Conservation (phyloP, 2,113 vertebrate species). For the Brachypodius melanocephalos region DNA sequence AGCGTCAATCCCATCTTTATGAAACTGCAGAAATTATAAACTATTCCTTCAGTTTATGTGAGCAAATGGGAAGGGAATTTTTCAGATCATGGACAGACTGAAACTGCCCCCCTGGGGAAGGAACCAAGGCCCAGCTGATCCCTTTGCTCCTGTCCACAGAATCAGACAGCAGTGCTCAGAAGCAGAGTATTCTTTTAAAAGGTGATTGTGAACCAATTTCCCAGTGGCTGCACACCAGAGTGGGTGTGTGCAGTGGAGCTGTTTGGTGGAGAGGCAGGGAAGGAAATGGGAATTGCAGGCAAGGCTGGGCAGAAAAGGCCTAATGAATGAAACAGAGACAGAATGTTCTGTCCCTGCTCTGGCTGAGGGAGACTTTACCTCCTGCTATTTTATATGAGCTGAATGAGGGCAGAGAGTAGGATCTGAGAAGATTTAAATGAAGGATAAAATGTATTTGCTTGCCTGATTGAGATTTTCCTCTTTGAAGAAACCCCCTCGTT, state of each 20-base stretch:
- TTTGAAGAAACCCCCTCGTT: not conserved
- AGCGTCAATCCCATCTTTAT: not conserved
- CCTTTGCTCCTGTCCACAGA: not conserved
- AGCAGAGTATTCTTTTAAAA: not conserved
- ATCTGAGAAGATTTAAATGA: not conserved
- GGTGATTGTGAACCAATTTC: not conserved
- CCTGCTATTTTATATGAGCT: not conserved
- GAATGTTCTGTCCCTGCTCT: not conserved
- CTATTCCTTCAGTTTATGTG: not conserved
- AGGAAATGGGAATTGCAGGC: conserved; percentile 57
- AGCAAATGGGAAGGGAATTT: not conserved
- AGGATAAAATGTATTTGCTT: not conserved
- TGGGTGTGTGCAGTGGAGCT: not conserved
- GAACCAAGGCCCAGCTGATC: not conserved
- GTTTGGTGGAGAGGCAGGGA: not conserved
- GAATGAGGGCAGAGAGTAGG: not conserved
- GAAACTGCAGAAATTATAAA: not conserved
- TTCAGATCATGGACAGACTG: not conserved
- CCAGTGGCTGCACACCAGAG: not conserved
- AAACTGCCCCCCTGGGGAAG: not conserved
- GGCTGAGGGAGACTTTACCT: not conserved
- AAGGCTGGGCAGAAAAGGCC: not conserved
- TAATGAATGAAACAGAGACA: conserved; percentile 28
- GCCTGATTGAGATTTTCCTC: not conserved
- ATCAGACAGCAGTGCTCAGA: not conserved